Conservation (phyloP, 2,113 vertebrate species). For the Sylvilagus bachmani region DNA sequence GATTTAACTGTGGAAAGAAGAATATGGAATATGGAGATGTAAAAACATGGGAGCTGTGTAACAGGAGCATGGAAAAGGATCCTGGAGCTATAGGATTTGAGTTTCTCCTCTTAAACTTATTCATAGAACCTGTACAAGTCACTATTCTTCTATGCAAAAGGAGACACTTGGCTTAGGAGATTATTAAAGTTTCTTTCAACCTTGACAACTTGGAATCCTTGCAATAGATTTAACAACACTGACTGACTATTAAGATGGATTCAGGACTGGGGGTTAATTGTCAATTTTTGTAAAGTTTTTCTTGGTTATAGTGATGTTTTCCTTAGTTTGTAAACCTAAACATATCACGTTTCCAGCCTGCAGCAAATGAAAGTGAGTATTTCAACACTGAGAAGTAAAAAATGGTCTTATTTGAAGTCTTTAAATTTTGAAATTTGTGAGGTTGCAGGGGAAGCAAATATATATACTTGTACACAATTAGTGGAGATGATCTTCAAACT, state of each 20-base stretch:
- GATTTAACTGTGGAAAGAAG: neutral
- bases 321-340: neutral
- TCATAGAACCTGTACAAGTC: neutral
- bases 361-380: slow-evolving; percentile 39
- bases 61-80: neutral
- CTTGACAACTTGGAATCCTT: neutral
- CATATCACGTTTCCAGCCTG: neutral
- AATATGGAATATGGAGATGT: neutral
- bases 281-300: slow-evolving; percentile 60
- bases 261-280: neutral
- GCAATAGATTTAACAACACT: slow-evolving; percentile 2
- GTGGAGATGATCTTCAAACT: neutral
- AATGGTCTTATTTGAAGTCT: neutral
- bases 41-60: neutral
- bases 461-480: neutral
- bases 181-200: slow-evolving; percentile 36
- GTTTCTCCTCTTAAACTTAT: neutral
- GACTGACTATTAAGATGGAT: neutral
- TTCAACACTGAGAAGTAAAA: slow-evolving; percentile 34
- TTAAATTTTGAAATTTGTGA: slow-evolving; percentile 50
- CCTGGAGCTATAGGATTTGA: neutral
- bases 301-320: neutral
- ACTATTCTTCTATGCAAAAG: neutral
- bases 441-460: neutral
- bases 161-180: neutral